A percentile compares a stretch with the other conserved stretches of the same genome.
Conservation (phyloP, 2,113 vertebrate species). For the Petrocephalus zakoni region DNA sequence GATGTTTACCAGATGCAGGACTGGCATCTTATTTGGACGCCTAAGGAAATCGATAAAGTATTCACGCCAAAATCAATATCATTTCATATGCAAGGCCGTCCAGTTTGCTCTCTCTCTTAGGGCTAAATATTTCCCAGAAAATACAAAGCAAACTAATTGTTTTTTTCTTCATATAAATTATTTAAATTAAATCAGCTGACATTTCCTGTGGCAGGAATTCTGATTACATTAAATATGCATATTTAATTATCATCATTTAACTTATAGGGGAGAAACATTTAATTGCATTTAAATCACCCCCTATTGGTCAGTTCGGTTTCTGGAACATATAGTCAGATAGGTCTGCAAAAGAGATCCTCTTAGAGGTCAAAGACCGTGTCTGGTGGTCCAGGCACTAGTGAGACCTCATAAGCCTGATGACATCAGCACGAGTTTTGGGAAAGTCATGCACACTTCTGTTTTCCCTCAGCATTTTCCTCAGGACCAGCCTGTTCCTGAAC, state of each 20-base stretch:
- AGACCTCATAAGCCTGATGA: not conserved
- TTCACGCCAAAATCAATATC: slow-evolving; percentile 9
- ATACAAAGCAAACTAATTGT: not conserved
- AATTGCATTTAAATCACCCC: not conserved
- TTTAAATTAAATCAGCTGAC: not conserved
- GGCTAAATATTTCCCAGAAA: not conserved
- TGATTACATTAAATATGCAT: slow-evolving; percentile 10
- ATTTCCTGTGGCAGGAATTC: not conserved
- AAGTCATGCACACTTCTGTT: not conserved
- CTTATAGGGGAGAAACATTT: not conserved
- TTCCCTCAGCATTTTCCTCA: not conserved
- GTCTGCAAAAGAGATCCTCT: not conserved
- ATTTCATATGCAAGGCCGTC: not conserved
- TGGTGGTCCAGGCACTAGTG: not conserved
- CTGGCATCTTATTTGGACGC: not conserved
- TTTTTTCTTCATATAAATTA: not conserved
- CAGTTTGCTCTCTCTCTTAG: not conserved
- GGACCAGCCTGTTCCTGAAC: not conserved
- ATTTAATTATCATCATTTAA: not conserved
- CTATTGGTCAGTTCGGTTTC: not conserved
- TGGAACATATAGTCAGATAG: not conserved
- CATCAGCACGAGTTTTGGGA: not conserved
- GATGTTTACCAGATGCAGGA: not conserved
- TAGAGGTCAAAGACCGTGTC: not conserved
- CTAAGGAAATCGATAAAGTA: not conserved